These are phyloP conservation scores for Onchidella celtica DNA, from an alignment of 2,888 invertebrate species.

Conservation along the genomic window DNA sequence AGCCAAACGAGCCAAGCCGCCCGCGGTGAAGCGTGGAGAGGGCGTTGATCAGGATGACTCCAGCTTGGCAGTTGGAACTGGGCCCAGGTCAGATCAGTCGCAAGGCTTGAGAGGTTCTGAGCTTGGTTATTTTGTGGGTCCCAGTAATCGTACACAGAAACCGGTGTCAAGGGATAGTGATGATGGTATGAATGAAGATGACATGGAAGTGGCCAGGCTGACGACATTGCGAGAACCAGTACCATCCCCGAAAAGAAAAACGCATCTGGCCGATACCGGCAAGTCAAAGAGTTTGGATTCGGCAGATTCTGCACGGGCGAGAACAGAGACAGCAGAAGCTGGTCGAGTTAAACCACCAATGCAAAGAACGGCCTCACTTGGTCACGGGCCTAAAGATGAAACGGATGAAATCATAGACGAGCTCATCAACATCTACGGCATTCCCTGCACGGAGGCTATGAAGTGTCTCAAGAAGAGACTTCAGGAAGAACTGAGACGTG, in stretches of 20 bases:
- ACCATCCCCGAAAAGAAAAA: conserved; percentile 45
- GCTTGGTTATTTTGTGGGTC: conserved; percentile 21
- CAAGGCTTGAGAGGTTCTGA: neutral
- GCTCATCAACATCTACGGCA: conserved; percentile 75
- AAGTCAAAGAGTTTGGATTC: conserved; percentile 58
- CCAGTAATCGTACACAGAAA: conserved; percentile 9
- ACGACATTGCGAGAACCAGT: conserved; percentile 33
- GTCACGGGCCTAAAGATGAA: conserved; percentile 66
- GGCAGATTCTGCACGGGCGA: conserved; percentile 25
- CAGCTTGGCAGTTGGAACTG: neutral
- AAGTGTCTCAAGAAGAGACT: conserved; percentile 78
- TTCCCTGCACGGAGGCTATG: conserved; percentile 77
- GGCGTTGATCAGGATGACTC: conserved; percentile 25
- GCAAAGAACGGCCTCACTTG: conserved; percentile 50
- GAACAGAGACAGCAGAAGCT: neutral
- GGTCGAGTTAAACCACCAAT: conserved; percentile 38
- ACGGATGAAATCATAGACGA: conserved; percentile 74
- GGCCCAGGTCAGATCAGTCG: neutral
- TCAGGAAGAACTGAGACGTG: conserved; percentile 81
- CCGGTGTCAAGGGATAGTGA: conserved; percentile 52
- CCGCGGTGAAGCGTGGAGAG: conserved; percentile 35
- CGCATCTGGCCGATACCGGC: conserved; percentile 50
- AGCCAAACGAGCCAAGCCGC: conserved; percentile 44
- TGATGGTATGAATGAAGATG: conserved; percentile 73
- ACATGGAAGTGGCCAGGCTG: conserved; percentile 70